Percentiles rank a stretch among this genome's conserved stretches.
Evolutionary conservation across 2,888 invertebrate species (phyloP).

Genomic region (Plagodis pulveraria): DNA sequence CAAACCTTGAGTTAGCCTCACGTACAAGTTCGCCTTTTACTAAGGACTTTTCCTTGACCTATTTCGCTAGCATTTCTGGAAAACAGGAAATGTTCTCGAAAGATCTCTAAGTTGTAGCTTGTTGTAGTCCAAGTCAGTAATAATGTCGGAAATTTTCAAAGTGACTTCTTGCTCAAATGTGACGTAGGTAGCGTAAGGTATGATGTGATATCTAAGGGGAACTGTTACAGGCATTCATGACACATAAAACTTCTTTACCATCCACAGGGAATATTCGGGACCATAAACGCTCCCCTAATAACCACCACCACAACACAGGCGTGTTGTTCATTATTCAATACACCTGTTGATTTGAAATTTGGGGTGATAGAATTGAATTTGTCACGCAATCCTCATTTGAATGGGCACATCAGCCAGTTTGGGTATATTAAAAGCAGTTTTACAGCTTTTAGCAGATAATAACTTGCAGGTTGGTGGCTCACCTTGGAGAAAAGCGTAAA

Average conservation of each 20-base stretch:
- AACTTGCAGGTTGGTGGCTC: no score
- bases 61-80: slow-evolving; percentile 33
- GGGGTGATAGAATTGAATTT: slow-evolving; percentile 48
- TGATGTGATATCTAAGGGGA: slow-evolving; percentile 13
- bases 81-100: slow-evolving; percentile 12
- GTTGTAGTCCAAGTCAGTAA: not conserved
- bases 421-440: slow-evolving; percentile 2
- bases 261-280: slow-evolving; percentile 7
- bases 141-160: slow-evolving; percentile 7
- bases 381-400: slow-evolving; percentile 58
- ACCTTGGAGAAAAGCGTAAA: no score
- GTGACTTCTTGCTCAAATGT: slow-evolving; percentile 4
- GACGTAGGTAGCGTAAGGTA: slow-evolving; percentile 4
- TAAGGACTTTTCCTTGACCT: slow-evolving; percentile 62
- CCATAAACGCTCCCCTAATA: slow-evolving; percentile 33
- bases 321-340: slow-evolving; percentile 68
- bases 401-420: slow-evolving; percentile 46
- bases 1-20: slow-evolving; percentile 40
- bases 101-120: not conserved
- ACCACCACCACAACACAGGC: slow-evolving; percentile 16
- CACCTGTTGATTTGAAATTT: slow-evolving; percentile 69
- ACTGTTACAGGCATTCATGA: slow-evolving; percentile 1
- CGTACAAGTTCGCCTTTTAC: slow-evolving; percentile 41
- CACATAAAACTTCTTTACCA: slow-evolving; percentile 9
- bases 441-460: not conserved